phyloP scores from a whole-genome alignment of 2,113 vertebrate species.

The Prunella himalayana region DNA sequence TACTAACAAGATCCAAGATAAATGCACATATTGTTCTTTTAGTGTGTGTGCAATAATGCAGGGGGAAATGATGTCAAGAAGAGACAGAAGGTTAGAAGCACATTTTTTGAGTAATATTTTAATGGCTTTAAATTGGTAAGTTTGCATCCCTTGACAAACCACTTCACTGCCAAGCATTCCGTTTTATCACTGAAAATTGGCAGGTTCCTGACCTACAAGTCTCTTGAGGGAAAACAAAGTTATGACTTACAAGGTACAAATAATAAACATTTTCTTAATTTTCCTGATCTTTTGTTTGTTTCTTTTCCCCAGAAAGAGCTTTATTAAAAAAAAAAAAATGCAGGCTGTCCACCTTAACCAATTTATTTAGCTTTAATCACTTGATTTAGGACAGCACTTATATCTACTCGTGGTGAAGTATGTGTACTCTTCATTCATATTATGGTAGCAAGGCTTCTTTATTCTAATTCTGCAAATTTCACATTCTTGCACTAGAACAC shows the following conservation, averaged over 20 bases:
- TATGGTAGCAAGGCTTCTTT: background rate
- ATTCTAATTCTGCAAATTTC: background rate
- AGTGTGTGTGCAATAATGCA: background rate
- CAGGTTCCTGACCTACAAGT: background rate
- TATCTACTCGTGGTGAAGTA: rapidly evolving
- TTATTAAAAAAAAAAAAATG: background rate
- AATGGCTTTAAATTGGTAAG: background rate
- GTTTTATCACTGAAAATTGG: background rate
- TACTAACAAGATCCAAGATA: background rate
- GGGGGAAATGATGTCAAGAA: background rate
- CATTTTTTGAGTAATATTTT: background rate
- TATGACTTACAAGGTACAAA: background rate
- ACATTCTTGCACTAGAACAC: background rate
- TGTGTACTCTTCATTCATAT: background rate
- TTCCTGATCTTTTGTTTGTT: background rate
- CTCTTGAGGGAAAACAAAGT: background rate
- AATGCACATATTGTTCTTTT: background rate
- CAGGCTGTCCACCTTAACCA: background rate
- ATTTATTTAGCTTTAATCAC: background rate
- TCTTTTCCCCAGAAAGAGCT: background rate
- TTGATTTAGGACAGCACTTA: background rate
- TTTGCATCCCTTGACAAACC: background rate
- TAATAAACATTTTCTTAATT: rapidly evolving
- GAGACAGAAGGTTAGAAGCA: background rate
- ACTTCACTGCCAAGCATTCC: background rate